Conservation (phyloP, 2,113 vertebrate genomes). For the Eubucco bourcierii region DNA sequence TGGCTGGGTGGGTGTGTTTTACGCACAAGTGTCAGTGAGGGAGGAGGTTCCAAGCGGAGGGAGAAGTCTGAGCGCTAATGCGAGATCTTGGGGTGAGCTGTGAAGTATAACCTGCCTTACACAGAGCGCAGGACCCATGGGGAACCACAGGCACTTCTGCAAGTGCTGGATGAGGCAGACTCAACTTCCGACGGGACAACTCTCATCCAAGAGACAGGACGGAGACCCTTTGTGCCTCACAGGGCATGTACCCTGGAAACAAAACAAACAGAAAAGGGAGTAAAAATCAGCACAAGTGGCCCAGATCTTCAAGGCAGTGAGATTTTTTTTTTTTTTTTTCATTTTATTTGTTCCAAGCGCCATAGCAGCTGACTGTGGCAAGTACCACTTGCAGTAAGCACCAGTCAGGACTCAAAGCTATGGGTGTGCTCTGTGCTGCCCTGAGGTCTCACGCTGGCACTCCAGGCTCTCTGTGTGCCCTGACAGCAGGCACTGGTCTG, state of each 20-base stretch:
- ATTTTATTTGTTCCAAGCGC: neutral
- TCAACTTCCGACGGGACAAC: neutral
- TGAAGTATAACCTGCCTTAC: neutral
- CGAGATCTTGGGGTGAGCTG: neutral
- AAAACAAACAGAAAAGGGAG: neutral
- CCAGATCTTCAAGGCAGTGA: neutral
- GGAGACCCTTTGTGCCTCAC: neutral
- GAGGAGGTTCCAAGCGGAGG: neutral
- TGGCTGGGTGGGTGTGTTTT: neutral
- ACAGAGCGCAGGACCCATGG: neutral
- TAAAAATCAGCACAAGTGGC: neutral
- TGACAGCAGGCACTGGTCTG: accelerated
- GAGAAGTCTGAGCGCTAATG: neutral
- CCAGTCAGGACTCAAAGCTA: neutral
- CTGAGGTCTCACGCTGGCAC: neutral
- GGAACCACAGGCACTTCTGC: neutral
- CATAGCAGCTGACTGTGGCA: neutral
- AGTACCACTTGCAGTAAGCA: neutral
- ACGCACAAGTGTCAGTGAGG: neutral
- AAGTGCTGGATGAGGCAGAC: neutral
- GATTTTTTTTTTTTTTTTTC: neutral
- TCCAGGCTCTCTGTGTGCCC: neutral
- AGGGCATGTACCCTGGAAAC: neutral
- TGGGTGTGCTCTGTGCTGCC: neutral
- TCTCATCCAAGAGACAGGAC: neutral